Conservation (phyloP, 2,113 vertebrate species). For the human region DNA sequence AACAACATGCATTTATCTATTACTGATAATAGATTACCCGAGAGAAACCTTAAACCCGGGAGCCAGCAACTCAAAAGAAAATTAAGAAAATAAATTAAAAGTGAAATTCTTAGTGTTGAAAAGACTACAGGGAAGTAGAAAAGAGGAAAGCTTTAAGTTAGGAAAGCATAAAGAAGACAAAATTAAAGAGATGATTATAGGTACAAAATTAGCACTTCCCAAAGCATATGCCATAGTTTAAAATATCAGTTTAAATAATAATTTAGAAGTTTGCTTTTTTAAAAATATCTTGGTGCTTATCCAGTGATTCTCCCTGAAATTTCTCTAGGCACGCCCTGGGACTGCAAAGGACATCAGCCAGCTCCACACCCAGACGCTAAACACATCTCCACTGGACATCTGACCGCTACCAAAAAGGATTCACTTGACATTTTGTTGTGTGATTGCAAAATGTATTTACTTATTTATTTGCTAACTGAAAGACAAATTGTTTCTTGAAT, state of each 20-base stretch:
- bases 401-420: background rate
- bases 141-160: background rate
- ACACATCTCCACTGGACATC: background rate
- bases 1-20: background rate
- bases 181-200: background rate
- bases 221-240: background rate
- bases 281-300: background rate
- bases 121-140: background rate
- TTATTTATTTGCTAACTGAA: constrained; percentile 35
- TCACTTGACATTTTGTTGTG: constrained; percentile 23
- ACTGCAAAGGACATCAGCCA: background rate
- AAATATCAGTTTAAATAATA: constrained; percentile 10
- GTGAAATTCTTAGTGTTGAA: background rate
- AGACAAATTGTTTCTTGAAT: constrained; percentile 36
- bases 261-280: background rate
- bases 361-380: no score
- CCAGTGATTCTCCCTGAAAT: background rate
- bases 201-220: background rate
- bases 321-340: background rate
- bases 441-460: background rate
- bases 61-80: background rate
- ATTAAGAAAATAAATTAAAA: background rate
- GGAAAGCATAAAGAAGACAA: background rate
- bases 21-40: background rate
- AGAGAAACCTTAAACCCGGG: background rate